These are phyloP conservation scores for Sarcophaga rosellei DNA, from an alignment of 2,888 invertebrate genomes.

Conservation along the genomic window DNA sequence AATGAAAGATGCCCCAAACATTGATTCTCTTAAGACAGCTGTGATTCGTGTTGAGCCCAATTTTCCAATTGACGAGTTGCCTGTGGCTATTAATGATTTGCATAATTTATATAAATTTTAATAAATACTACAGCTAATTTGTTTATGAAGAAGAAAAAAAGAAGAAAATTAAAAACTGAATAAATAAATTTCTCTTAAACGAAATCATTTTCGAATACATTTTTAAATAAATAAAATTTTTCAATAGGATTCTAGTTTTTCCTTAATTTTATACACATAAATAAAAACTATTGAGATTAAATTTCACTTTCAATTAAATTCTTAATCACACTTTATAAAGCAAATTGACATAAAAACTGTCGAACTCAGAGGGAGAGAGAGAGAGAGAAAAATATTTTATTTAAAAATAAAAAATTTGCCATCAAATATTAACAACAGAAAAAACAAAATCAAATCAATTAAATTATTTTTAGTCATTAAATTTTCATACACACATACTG, in stretches of 20 bases:
- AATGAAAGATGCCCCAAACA: too few relatives aligned
- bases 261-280: not conserved
- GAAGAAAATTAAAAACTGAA: too few relatives aligned
- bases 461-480: slow-evolving; percentile 11
- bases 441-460: not conserved
- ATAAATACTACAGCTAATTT: not conserved
- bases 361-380: not conserved
- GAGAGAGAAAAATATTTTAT: too few relatives aligned
- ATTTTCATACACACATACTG: not conserved
- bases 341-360: slow-evolving; percentile 23
- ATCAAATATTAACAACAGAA: too few relatives aligned
- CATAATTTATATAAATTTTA: too few relatives aligned
- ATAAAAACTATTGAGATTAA: not conserved
- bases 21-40: too few relatives aligned
- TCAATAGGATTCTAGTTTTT: not conserved
- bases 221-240: not conserved
- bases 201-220: not conserved
- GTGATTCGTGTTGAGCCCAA: too few relatives aligned
- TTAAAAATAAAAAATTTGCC: too few relatives aligned
- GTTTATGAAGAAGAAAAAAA: not conserved
- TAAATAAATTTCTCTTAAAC: too few relatives aligned
- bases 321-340: not conserved
- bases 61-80: too few relatives aligned
- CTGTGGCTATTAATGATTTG: too few relatives aligned
- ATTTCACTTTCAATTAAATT: slow-evolving; percentile 11